Percentiles rank a stretch among this genome's conserved stretches.
phyloP scores from a whole-genome alignment of 2,113 vertebrate genomes.

The Pionites leucogaster region DNA sequence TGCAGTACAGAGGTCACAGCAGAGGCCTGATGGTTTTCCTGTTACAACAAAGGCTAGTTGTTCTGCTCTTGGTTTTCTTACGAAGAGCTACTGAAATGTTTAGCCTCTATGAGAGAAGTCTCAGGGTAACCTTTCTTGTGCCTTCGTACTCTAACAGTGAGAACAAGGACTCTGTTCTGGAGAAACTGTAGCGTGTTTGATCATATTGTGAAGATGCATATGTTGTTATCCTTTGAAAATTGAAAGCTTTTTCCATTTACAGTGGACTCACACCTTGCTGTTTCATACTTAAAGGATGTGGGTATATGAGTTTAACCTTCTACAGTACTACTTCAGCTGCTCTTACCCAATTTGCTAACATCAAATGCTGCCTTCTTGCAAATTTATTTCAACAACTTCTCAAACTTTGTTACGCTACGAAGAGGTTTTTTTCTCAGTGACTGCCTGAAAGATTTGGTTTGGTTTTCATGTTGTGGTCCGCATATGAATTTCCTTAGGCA shows the following conservation, averaged over 20 bases:
- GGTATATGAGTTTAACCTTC: not conserved
- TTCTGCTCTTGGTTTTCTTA: not conserved
- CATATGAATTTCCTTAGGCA: not conserved
- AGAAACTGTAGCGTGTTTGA: not conserved
- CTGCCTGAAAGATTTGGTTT: not conserved
- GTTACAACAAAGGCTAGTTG: not conserved
- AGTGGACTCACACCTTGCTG: not conserved
- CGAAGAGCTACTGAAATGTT: not conserved
- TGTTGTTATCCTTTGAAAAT: not conserved
- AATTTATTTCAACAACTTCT: not conserved
- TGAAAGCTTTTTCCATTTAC: not conserved
- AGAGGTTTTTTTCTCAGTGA: not conserved
- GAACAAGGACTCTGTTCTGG: not conserved
- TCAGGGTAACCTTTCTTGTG: not conserved
- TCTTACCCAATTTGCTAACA: not conserved
- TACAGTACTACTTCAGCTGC: not conserved
- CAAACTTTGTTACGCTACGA: not conserved
- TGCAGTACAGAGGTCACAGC: not conserved
- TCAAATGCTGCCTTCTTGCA: not conserved
- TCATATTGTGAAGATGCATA: not conserved
- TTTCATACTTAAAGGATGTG: not conserved
- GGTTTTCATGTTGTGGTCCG: not conserved
- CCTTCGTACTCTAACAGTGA: not conserved
- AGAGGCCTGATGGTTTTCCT: not conserved
- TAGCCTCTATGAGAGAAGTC: not conserved